These are phyloP conservation scores for Eupithecia pulchellata DNA, from an alignment of 2,888 invertebrate species.

Conservation along the genomic window DNA sequence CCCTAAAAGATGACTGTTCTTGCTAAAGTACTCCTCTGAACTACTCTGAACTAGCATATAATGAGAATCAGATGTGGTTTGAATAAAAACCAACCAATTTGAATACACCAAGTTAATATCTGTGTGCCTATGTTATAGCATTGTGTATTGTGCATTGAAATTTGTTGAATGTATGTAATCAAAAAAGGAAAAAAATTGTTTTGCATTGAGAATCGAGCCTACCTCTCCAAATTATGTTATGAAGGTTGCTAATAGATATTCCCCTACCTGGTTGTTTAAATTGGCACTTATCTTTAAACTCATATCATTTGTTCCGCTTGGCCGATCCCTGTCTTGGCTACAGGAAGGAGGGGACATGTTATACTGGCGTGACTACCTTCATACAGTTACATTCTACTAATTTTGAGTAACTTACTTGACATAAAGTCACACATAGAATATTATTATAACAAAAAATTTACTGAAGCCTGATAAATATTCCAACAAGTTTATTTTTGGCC, in stretches of 20 bases:
- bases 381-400: slow-evolving; percentile 16
- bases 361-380: slow-evolving; percentile 37
- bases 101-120: not conserved
- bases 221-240: not conserved
- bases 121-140: not conserved
- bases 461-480: not conserved
- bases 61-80: not conserved
- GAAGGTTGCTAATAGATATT: slow-evolving; percentile 1
- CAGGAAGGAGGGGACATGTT: slow-evolving; percentile 43
- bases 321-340: slow-evolving; percentile 36
- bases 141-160: not conserved
- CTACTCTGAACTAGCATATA: not conserved
- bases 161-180: not conserved
- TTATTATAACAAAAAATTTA: not conserved
- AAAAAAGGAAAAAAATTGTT: not conserved
- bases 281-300: slow-evolving; percentile 40
- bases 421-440: not conserved
- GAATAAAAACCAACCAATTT: not conserved
- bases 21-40: no score
- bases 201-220: not conserved
- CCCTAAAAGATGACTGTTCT: not conserved
- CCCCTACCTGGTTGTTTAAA: slow-evolving; percentile 20
- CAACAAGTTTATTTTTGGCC: not conserved
- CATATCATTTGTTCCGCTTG: slow-evolving; percentile 45
- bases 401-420: slow-evolving; percentile 20